Percentiles rank a stretch among this genome's conserved stretches.
These are phyloP conservation scores for Luscinia megarhynchos DNA, from an alignment of 2,797 vertebrate species.

Conservation along the genomic window DNA sequence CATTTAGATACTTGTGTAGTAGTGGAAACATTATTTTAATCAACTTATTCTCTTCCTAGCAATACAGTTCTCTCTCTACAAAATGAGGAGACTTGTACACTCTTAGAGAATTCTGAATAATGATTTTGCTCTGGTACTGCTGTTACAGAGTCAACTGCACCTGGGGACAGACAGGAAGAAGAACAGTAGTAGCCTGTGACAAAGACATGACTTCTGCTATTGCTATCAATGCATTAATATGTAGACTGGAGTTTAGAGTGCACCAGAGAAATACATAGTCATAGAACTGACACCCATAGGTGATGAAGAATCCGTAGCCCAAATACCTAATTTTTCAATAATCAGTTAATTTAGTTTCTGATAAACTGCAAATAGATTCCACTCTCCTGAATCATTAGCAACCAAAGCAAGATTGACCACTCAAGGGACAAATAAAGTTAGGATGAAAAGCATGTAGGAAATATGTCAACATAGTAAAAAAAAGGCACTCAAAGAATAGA, in stretches of 20 bases:
- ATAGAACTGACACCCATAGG: background rate
- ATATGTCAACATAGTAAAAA: background rate
- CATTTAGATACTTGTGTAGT: background rate
- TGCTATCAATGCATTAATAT: background rate
- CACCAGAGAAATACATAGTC: background rate
- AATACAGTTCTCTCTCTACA: background rate
- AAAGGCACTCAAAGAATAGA: background rate
- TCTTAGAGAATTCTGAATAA: background rate
- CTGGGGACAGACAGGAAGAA: background rate
- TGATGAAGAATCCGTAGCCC: background rate
- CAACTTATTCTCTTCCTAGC: background rate
- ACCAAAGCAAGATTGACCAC: background rate
- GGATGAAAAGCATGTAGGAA: background rate
- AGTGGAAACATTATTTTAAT: background rate
- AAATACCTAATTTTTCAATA: background rate
- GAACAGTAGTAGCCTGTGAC: background rate
- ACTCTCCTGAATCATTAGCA: background rate
- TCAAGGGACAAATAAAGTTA: background rate
- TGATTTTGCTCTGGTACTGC: background rate
- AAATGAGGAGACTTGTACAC: background rate
- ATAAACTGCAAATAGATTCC: background rate
- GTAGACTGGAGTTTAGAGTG: background rate
- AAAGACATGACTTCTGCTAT: background rate
- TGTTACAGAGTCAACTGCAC: background rate
- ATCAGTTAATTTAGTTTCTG: background rate